A percentile compares a stretch with the other conserved stretches of the same genome.
Evolutionary conservation across 2,113 vertebrate genomes (phyloP).

Genomic region (Lasiurus cinereus): DNA sequence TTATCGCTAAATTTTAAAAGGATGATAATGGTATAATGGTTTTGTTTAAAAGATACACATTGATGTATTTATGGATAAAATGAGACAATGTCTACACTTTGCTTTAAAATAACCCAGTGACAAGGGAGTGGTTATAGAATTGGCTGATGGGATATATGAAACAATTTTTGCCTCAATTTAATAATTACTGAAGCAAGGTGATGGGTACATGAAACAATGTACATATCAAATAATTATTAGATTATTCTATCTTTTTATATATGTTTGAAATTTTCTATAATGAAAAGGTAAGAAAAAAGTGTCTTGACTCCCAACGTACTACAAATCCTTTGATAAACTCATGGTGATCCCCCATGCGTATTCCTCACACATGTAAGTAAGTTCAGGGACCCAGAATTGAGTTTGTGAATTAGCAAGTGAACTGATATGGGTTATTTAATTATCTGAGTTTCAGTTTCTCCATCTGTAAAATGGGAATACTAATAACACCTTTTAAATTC

Average conservation of each 20-base stretch:
- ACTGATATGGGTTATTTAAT: background rate
- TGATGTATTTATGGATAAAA: background rate
- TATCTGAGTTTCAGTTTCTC: background rate
- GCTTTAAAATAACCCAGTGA: background rate
- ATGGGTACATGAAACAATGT: background rate
- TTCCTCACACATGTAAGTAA: background rate
- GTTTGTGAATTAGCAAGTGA: background rate
- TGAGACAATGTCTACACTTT: background rate
- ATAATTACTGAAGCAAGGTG: background rate
- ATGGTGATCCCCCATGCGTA: background rate
- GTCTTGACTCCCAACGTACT: background rate
- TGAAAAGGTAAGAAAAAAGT: background rate
- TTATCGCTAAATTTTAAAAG: conserved; percentile 29
- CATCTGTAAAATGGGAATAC: background rate
- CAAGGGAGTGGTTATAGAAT: background rate
- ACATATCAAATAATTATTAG: background rate
- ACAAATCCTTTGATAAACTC: background rate
- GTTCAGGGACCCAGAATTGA: background rate
- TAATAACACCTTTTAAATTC: background rate
- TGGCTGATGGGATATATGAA: background rate
- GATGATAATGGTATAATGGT: background rate
- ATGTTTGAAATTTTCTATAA: conserved; percentile 27
- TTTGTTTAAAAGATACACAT: background rate
- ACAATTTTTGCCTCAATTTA: background rate
- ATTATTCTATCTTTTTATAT: background rate